phyloP scores from a whole-genome alignment of 2,797 vertebrate genomes.

The Epinephelus awoara region DNA sequence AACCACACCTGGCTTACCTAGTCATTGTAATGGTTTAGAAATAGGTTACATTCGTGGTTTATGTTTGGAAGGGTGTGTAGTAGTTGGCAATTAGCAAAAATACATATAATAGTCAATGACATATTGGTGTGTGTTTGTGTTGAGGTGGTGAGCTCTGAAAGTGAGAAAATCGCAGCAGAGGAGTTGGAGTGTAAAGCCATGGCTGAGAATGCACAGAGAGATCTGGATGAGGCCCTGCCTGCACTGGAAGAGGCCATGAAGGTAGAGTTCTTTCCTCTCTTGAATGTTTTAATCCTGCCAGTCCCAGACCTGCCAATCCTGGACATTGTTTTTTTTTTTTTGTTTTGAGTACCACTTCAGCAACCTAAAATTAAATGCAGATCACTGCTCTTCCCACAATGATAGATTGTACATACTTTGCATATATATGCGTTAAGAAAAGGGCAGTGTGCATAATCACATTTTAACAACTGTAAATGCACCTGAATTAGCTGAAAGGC shows the following conservation, averaged over 20 bases:
- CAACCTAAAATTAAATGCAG: no score
- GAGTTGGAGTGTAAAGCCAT: slow-evolving; percentile 91
- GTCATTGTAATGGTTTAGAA: neutral
- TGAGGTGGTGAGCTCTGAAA: slow-evolving; percentile 89
- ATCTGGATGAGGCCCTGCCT: slow-evolving; percentile 91
- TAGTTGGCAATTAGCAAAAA: neutral
- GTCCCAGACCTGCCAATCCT: neutral
- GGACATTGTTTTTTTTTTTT: no score
- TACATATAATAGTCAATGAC: neutral
- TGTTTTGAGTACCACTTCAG: no score
- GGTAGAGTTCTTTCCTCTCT: slow-evolving; percentile 74
- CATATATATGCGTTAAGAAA: no score
- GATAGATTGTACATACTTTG: no score
- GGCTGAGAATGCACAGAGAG: slow-evolving; percentile 92
- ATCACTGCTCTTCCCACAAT: no score
- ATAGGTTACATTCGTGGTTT: neutral
- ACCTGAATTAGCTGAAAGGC: no score
- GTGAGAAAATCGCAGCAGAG: slow-evolving; percentile 90
- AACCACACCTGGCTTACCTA: neutral
- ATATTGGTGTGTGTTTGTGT: slow-evolving; percentile 41
- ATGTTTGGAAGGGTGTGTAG: neutral
- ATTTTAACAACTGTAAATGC: no score
- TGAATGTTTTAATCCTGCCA: neutral
- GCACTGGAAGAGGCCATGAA: slow-evolving; percentile 93
- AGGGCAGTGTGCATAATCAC: no score